Base-by-base conservation (phyloP, 2,888 invertebrate species). In the Antheraea yamamai region DNA sequence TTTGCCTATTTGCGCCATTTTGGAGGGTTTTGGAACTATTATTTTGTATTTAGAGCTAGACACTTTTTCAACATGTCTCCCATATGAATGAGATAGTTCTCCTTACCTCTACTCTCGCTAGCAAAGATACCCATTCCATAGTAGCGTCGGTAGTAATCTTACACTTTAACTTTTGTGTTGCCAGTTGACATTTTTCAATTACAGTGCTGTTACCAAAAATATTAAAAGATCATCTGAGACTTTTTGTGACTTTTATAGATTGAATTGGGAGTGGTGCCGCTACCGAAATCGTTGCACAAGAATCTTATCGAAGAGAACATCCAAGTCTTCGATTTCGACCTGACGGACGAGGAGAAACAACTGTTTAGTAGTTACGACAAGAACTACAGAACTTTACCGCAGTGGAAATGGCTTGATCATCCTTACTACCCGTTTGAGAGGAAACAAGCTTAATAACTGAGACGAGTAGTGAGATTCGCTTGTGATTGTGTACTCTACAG, bases 191-290 rank as follows among this genome's bases (percentile, higher is more conserved):
- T 39, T 39, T 39, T 39, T 39, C 7, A 39, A 7, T 39, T 39
- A 39, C 3, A 39, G 39, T 39, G 39, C 39, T 39, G 39, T 39
- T 7, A 7, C 39, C 39, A 39, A 7, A 39, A 51, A 51, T 51
- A 51, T 51, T 14, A 7, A 52, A 52, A 14, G 3, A 52, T 52
- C 4, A 16, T 14, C 6, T 18, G 18, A 20, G 7, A 55, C 20
- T 1, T 20, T 6, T 55, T 55, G 10, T 35, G 61, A 66, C 68
- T 70, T 77, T 71, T 82, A 6, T 86, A 94, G 94, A 81, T 90
- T 74, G 92, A 94, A 55, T 75, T 93, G 0, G 92, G 91, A 10
- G 90, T 91, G 2, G 85, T 89, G 1, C 91, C 93, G 0, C 91
- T 93, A 6, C 93, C 93, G 0, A 93, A 94, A 73, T 88, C 92